Base-by-base conservation (phyloP, 2,113 vertebrate genomes). In the Cyanoliseus patagonus region DNA sequence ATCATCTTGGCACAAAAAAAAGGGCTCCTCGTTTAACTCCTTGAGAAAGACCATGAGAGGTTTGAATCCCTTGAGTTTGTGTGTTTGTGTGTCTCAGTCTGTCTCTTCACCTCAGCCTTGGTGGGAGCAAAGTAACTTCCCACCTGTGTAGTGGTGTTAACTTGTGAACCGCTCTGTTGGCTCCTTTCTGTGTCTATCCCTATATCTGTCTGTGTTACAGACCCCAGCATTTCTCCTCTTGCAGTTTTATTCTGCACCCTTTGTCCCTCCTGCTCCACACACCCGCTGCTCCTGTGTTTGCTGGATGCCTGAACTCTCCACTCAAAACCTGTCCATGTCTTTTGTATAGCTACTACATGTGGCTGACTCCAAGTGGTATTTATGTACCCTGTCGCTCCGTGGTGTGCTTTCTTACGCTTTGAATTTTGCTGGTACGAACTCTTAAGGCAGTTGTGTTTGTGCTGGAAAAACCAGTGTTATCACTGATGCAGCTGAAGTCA, bases 261-360 rank as follows among this genome's bases (percentile, higher is more conserved):
- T 93, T 93, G 80, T 78, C 91, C 55, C 37, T 88, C 1, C 80
- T 64, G 70, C 42, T 66, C 75, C 83, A 61, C 90, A 69, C 61
- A 41, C 55, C 95, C 88, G 49, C 31, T 92, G 90, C 79, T 49
- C 1, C 83, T 86, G 55, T 59, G 10, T 93, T 92, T 91, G 39
- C 70, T 81, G 82, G 73, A 35, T 72, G 63, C 59, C 82, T 59
- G 83, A 85, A 64, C 83, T 69, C 76, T 85, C 75, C 75, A 18
- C 76, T 94, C 90, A 61, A 78, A 85, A 59, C 75, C 70, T 91
- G 80, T 30, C 24, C 5, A 1, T 76, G 94, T 24, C 83, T 80
- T 68, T 57, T 35, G 82, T 79, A 11, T 24, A 24, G 69, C 61
- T 79, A 0, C 20, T 51, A 10, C 2, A 0, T 63, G 76, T 13